A percentile compares a stretch with the other conserved stretches of the same genome.
These are phyloP conservation scores for Rhinogobio ventralis DNA, from an alignment of 2,797 vertebrate genomes.

Conservation along the genomic window DNA sequence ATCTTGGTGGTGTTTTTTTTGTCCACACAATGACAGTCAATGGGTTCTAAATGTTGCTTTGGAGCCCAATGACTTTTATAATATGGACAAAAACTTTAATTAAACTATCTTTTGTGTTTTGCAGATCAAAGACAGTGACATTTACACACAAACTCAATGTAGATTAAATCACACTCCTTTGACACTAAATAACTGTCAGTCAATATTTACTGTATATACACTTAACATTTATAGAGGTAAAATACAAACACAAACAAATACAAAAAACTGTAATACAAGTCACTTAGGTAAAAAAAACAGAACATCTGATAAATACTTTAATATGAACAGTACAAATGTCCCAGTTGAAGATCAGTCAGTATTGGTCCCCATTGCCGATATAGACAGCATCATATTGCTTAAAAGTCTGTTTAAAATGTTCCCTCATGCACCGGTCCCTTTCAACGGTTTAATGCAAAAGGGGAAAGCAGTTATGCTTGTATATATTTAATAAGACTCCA, in stretches of 20 bases:
- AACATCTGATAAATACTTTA: conserved; percentile 76
- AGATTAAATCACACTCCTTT: not conserved
- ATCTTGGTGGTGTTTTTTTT: not conserved
- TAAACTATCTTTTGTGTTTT: not conserved
- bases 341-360: conserved; percentile 32
- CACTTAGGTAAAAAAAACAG: conserved; percentile 67
- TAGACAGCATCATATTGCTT: conserved; percentile 66
- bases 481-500: conserved; percentile 27
- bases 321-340: conserved; percentile 71
- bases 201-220: conserved; percentile 65
- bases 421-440: not conserved
- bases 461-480: conserved; percentile 5
- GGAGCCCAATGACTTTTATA: not conserved
- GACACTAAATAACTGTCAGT: conserved; percentile 29
- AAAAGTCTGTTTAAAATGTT: conserved; percentile 29
- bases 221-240: conserved; percentile 76
- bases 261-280: conserved; percentile 71
- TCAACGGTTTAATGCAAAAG: not conserved
- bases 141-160: not conserved
- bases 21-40: not conserved
- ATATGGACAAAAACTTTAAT: not conserved
- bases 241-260: conserved; percentile 66
- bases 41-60: not conserved
- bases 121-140: not conserved
- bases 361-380: conserved; percentile 68